Evolutionary conservation across 2,888 invertebrate species (phyloP).

Genomic region (Colostygia pectinataria): DNA sequence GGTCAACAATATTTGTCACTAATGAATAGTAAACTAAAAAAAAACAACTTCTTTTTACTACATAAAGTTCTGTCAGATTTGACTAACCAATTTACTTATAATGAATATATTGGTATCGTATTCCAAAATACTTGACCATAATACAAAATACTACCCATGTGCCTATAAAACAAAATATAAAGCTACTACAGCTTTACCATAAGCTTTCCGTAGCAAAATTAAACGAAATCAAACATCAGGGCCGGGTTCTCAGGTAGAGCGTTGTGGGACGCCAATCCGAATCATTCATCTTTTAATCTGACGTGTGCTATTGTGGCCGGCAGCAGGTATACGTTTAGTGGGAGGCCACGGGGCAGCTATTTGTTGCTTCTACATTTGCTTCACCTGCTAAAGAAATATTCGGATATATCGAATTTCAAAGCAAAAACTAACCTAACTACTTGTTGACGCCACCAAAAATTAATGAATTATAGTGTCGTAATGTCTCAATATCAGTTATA

Average conservation of each 20-base stretch:
- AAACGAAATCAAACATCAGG: constrained; percentile 29
- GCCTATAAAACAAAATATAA: not conserved
- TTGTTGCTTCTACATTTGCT: constrained; percentile 42
- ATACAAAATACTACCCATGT: too few species aligned
- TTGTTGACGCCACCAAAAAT: too few species aligned
- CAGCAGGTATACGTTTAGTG: constrained; percentile 52
- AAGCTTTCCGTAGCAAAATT: constrained; percentile 9
- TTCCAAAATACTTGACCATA: too few species aligned
- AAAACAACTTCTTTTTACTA: too few species aligned
- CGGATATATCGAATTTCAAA: constrained; percentile 8
- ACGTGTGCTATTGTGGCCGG: constrained; percentile 73
- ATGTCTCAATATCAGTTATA: too few species aligned
- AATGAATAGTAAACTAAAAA: too few species aligned
- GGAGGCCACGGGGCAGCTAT: constrained; percentile 48
- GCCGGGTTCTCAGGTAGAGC: constrained; percentile 63
- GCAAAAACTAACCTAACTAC: not conserved
- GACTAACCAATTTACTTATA: too few species aligned
- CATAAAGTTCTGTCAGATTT: too few species aligned
- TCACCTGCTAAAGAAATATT: constrained; percentile 15
- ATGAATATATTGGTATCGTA: too few species aligned
- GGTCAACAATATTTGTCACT: too few species aligned
- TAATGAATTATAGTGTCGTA: too few species aligned
- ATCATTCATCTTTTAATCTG: constrained; percentile 82
- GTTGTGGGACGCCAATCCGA: constrained; percentile 64
- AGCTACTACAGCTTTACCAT: not conserved